A percentile compares a stretch with the other conserved stretches of the same genome.
Evolutionary conservation across 2,113 vertebrate species (phyloP).

Genomic region (Nyctibius bracteatus): DNA sequence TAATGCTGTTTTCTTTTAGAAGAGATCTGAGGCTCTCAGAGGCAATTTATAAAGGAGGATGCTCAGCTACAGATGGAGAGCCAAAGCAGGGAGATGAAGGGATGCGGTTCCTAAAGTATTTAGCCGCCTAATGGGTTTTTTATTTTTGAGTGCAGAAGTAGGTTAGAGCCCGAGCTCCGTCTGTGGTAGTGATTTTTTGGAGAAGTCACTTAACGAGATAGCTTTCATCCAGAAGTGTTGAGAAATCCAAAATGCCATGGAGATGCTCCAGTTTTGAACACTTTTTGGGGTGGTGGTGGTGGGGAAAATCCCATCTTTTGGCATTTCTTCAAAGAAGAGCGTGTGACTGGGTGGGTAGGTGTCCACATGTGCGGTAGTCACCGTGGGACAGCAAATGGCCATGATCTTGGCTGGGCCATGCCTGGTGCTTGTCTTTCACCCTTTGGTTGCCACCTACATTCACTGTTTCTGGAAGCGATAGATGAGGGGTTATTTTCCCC

Average conservation of each 20-base stretch:
- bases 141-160: conserved; percentile 40
- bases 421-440: neutral
- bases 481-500: neutral
- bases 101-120: conserved; percentile 23
- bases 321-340: neutral
- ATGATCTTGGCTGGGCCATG: neutral
- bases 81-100: conserved; percentile 35
- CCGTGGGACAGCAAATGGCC: neutral
- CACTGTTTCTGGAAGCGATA: neutral
- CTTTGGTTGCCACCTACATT: neutral
- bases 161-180: neutral
- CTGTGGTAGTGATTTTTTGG: neutral
- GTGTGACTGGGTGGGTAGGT: rapidly evolving
- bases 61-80: neutral
- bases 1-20: conserved; percentile 54
- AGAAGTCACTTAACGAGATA: neutral
- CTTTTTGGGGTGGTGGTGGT: rapidly evolving
- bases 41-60: conserved; percentile 47
- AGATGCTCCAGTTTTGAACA: neutral
- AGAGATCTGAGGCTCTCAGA: conserved; percentile 48
- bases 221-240: neutral
- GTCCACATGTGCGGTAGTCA: neutral
- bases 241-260: neutral
- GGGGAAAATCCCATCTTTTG: neutral
- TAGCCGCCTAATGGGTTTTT: conserved; percentile 50